These are phyloP conservation scores for Garrulus glandarius DNA, from an alignment of 2,797 vertebrate genomes.

Conservation along the genomic window DNA sequence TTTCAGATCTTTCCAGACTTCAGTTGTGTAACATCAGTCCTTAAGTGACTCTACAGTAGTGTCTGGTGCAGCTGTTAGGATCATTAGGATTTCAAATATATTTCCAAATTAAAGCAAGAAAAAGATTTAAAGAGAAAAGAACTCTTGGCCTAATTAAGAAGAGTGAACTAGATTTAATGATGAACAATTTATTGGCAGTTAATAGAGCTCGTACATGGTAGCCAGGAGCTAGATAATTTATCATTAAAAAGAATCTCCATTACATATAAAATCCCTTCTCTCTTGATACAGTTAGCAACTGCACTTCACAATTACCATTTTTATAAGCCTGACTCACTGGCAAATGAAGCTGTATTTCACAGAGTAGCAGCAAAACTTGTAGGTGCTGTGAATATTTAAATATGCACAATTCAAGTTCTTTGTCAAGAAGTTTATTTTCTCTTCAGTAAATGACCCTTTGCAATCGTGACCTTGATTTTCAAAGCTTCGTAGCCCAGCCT, in stretches of 20 bases:
- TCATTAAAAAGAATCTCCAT: conserved; percentile 73
- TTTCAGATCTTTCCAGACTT: conserved; percentile 33
- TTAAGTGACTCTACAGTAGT: conserved; percentile 25
- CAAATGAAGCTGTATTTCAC: conserved; percentile 59
- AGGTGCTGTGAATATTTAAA: conserved; percentile 56
- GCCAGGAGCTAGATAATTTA: conserved; percentile 77
- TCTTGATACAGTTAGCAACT: conserved; percentile 63
- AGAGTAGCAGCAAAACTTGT: conserved; percentile 50
- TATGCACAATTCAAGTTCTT: conserved; percentile 14
- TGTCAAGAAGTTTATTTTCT: background rate
- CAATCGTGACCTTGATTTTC: background rate
- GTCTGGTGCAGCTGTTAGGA: conserved; percentile 1
- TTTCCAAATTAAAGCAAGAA: conserved; percentile 45
- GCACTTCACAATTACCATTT: conserved; percentile 67
- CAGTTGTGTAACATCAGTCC: conserved; percentile 29
- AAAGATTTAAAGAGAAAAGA: conserved; percentile 62
- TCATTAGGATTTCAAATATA: conserved; percentile 46
- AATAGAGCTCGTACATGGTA: conserved; percentile 75
- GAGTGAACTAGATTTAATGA: conserved; percentile 77
- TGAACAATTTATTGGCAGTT: conserved; percentile 77
- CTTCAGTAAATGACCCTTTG: background rate
- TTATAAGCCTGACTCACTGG: conserved; percentile 63
- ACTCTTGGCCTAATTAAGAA: conserved; percentile 75
- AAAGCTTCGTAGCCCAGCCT: background rate
- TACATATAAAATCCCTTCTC: conserved; percentile 63